phyloP scores from a whole-genome alignment of 2,113 vertebrate species.

The Pseudopodoces humilis region DNA sequence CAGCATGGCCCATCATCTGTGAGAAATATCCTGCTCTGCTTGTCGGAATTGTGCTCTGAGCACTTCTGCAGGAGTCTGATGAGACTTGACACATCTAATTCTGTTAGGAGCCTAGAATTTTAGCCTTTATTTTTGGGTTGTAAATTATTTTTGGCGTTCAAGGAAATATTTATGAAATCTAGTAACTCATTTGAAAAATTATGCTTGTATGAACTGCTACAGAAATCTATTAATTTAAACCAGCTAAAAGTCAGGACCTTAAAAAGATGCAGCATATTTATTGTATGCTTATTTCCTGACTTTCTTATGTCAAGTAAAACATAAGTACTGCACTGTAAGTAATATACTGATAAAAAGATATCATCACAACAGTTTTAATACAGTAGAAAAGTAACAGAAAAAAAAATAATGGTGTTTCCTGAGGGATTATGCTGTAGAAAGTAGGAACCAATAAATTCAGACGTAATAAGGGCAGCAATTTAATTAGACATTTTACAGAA shows the following conservation, averaged over 20 bases:
- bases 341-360: background rate
- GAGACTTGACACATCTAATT: slow-evolving; percentile 47
- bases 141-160: background rate
- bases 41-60: slow-evolving; percentile 23
- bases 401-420: background rate
- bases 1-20: slow-evolving; percentile 7
- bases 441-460: background rate
- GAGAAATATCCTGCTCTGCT: background rate
- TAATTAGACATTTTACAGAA: background rate
- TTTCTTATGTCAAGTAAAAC: slow-evolving; percentile 59
- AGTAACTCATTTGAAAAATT: background rate
- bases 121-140: background rate
- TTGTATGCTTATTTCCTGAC: slow-evolving; percentile 36
- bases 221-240: background rate
- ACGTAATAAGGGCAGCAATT: background rate
- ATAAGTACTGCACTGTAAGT: background rate
- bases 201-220: background rate
- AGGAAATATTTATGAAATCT: background rate
- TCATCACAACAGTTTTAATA: background rate
- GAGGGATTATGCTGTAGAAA: background rate
- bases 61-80: slow-evolving; percentile 22
- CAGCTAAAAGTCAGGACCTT: background rate
- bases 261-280: background rate
- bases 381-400: background rate
- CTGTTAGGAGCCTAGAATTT: background rate